These are phyloP conservation scores for Cyprichromis sp. DNA, from an alignment of 2,113 vertebrate species.

Conservation along the genomic window DNA sequence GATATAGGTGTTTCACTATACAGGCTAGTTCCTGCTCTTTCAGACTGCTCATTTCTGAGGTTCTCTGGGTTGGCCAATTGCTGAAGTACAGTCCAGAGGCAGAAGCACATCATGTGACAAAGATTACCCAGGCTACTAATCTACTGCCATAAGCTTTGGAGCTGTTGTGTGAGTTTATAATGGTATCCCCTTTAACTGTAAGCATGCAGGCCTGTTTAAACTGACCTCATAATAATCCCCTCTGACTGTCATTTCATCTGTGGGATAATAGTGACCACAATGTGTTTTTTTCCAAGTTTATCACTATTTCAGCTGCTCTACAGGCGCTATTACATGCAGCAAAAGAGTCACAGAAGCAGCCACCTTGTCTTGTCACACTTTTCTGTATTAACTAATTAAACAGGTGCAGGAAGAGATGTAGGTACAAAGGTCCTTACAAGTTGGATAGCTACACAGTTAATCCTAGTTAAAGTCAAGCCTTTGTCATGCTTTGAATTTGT, in stretches of 20 bases:
- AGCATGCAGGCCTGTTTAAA: background rate
- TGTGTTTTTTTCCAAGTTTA: background rate
- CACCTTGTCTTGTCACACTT: background rate
- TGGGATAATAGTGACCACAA: background rate
- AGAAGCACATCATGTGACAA: background rate
- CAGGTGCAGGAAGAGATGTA: background rate
- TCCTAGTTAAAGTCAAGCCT: background rate
- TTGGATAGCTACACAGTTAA: background rate
- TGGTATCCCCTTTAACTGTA: background rate
- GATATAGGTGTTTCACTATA: background rate
- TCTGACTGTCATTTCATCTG: background rate
- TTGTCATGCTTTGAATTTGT: background rate
- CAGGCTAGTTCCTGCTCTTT: background rate
- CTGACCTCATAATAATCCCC: background rate
- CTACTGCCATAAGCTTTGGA: background rate
- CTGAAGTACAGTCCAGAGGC: background rate
- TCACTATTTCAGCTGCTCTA: background rate
- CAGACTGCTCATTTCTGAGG: background rate
- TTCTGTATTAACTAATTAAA: background rate
- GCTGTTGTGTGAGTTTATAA: background rate
- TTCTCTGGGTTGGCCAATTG: background rate
- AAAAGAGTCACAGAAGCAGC: background rate
- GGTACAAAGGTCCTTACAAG: background rate
- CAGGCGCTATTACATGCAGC: background rate
- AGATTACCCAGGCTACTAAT: background rate